Evolutionary conservation across 2,797 vertebrate species (phyloP), one percentile per base, ranked within the genome.

Genomic region (Champsocephalus esox): DNA sequence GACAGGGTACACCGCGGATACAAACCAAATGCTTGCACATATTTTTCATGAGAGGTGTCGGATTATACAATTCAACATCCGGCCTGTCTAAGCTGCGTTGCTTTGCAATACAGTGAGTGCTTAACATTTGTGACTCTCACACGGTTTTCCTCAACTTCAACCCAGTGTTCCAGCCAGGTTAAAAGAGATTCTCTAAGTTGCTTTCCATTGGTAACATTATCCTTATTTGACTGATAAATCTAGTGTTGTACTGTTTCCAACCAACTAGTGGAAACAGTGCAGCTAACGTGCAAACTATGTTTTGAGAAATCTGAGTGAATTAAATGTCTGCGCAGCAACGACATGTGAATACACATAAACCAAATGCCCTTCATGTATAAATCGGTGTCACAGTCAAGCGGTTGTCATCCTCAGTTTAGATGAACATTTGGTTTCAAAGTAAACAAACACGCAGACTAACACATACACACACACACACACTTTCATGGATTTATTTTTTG

Each of bases 401-500:
- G 19, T 46, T 64, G 17, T 73, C 65, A 50, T 57, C 28, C 28
- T 28, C 45, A 46, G 21, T n/a, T 9, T 3, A 5, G 17, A 5
- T 62, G 43, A 71, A 21, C n/a, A 34, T 9, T 59, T 24, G 12
- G 6, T 12, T 52, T 60, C 12, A 52, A 58, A 19, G 41, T 38
- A 58, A 52, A 52, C 50, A 52, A 19, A 52, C 57, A 59, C 58
- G 4, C 38, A 61, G 13, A 43, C 57, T 21, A 44, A 55, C 45
- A 50, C 14, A 32, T 4, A 69, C 34, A 34, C 34, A 34, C 34
- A 38, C 34, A 69, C 0, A 10, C 1, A 5, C 14, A 32, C 17
- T 58, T 56, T 45, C 28, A 5, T 56, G 44, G 61, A 74, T 60
- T 56, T 66, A n/a, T 71, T 67, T 78, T 38, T 49, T 54, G 19